A percentile compares a stretch with the other conserved stretches of the same genome.
Conservation (phyloP, 2,888 invertebrate genomes). For the Calameuta filiformis region DNA sequence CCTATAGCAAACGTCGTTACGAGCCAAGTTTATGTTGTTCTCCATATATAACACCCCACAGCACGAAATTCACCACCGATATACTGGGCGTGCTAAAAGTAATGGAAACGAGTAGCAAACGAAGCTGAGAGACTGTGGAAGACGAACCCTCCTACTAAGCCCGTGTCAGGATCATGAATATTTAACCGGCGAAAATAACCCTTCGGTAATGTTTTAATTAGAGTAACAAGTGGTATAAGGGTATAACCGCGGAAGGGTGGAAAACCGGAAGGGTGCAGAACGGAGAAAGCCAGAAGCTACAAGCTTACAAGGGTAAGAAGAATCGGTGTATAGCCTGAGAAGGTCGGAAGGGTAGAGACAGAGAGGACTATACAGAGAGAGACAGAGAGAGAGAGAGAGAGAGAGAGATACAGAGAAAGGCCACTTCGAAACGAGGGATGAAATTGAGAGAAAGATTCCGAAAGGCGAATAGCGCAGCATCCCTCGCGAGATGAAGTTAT, state of each 20-base stretch:
- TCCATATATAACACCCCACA: slow-evolving; percentile 38
- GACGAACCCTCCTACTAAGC: no score
- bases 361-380: slow-evolving; percentile 23
- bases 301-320: no score
- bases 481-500: no score
- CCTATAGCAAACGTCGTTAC: slow-evolving; percentile 54
- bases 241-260: no score
- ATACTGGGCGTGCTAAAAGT: slow-evolving; percentile 38
- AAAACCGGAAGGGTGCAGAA: no score
- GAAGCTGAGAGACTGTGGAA: background rate
- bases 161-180: background rate
- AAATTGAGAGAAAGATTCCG: background rate
- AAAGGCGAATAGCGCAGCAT: no score
- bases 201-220: slow-evolving; percentile 1
- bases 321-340: no score
- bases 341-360: no score
- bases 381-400: slow-evolving; percentile 33
- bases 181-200: background rate
- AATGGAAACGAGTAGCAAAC: background rate
- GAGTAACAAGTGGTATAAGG: background rate
- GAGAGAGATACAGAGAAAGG: slow-evolving; percentile 26
- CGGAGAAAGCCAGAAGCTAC: no score
- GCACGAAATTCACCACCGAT: slow-evolving; percentile 42
- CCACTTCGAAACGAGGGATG: slow-evolving; percentile 21
- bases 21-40: slow-evolving; percentile 50